phyloP scores from a whole-genome alignment of 2,113 vertebrate genomes.

The Hemichromis elongatus region DNA sequence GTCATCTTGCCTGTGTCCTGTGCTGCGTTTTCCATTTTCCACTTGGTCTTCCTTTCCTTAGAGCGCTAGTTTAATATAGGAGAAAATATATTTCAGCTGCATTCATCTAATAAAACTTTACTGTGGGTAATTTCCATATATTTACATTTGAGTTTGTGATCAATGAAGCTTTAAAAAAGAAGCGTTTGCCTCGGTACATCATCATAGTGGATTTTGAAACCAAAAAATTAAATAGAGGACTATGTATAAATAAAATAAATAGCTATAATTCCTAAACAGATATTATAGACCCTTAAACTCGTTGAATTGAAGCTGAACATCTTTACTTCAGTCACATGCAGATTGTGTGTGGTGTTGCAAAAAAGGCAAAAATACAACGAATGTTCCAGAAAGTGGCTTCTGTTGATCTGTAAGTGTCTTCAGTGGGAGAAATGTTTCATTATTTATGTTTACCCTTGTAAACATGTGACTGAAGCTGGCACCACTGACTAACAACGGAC shows the following conservation, averaged over 20 bases:
- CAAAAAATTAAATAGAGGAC: neutral
- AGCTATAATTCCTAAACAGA: neutral
- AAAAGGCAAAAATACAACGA: neutral
- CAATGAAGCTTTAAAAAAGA: neutral
- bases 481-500: neutral
- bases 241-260: neutral
- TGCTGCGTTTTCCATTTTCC: slow-evolving; percentile 39
- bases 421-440: neutral
- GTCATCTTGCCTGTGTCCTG: slow-evolving; percentile 34
- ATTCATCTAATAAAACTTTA: neutral
- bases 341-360: neutral
- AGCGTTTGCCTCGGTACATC: neutral
- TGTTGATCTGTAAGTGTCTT: neutral
- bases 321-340: neutral
- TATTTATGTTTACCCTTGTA: neutral
- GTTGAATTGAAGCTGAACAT: neutral
- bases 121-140: neutral
- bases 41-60: neutral
- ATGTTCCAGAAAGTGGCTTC: neutral
- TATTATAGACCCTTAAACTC: neutral
- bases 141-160: neutral
- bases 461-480: neutral
- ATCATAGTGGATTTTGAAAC: neutral
- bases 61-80: neutral
- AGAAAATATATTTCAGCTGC: neutral